These are phyloP conservation scores for Ephialtes manifestator DNA, from an alignment of 2,888 invertebrate genomes.

Conservation along the genomic window DNA sequence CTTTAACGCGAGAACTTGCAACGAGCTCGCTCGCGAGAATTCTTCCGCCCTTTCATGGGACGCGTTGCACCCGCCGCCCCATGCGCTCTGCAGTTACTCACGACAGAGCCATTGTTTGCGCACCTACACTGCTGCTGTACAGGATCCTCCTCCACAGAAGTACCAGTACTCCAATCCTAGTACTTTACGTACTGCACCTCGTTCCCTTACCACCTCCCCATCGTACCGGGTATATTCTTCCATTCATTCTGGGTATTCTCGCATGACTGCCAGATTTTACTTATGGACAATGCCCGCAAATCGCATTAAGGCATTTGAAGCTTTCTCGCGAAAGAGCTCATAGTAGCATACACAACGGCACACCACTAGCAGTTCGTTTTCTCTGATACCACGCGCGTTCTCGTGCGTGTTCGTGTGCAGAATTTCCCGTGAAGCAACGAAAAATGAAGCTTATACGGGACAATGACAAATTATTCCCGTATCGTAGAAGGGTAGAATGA, in stretches of 20 bases:
- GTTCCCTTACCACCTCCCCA: neutral
- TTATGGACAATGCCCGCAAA: slow-evolving; percentile 56
- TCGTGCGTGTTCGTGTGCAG: neutral
- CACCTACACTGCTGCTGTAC: slow-evolving; percentile 29
- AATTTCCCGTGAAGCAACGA: neutral
- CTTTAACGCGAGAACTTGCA: slow-evolving; percentile 25
- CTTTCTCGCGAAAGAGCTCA: slow-evolving; percentile 13
- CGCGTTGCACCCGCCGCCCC: slow-evolving; percentile 25
- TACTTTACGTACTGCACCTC: slow-evolving; percentile 9
- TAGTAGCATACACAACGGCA: slow-evolving; percentile 6
- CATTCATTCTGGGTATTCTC: slow-evolving; percentile 54
- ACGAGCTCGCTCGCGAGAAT: slow-evolving; percentile 35
- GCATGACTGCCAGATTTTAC: slow-evolving; percentile 57
- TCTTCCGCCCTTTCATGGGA: slow-evolving; percentile 53
- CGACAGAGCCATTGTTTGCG: slow-evolving; percentile 45
- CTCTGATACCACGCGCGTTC: neutral
- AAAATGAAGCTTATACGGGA: slow-evolving; percentile 19
- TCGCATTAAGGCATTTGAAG: slow-evolving; percentile 53
- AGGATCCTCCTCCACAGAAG: slow-evolving; percentile 43
- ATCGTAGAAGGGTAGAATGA: neutral
- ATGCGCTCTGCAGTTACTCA: slow-evolving; percentile 50
- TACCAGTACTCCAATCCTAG: slow-evolving; percentile 46
- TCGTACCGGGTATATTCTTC: slow-evolving; percentile 39
- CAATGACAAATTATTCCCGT: slow-evolving; percentile 17
- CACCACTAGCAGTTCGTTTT: neutral